Base-by-base conservation (phyloP, 2,888 invertebrate species). In the Elysia crispata region DNA sequence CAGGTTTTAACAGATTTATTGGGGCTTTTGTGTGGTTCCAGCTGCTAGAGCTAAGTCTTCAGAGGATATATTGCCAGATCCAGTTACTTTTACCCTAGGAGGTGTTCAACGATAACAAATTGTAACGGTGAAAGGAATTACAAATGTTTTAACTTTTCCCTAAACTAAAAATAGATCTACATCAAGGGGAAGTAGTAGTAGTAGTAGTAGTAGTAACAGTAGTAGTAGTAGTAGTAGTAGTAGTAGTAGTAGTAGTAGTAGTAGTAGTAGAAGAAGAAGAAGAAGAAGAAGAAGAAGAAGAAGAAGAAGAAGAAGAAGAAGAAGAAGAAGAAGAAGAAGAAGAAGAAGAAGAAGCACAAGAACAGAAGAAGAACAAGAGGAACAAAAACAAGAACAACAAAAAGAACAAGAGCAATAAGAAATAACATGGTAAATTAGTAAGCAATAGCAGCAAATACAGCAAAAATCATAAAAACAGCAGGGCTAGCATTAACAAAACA, bases 271-370 rank as follows among this genome's bases (percentile, higher is more conserved):
- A 1, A 66, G 66, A 1, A 66, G 66, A 60, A 60, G 15, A 60
- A 60, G 60, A 60, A 60, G 60, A 60, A 60, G 60, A 60, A 60
- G 60, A 60, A 60, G 60, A 60, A 60, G 60, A 62, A 28, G 62
- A 30, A 60, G 28, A 23, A 33, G 62, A 30, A 33, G 57, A 62
- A 60, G 28, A 23, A 20, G 23, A 28, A 41, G 49, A n/a, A 50
- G 49, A 33, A 31, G 73, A 23, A 50, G 23, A 50, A n/a, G 31
- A 31, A 28, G 25, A 41, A 60, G 60, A 60, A 60, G 11, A 60
- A 60, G 60, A 60, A 41, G 41, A 41, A 11, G 11, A 11, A 41
- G 41, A 41, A 11, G 41, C 41, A 41, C 41, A 41, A 11, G 11
- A 6, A 41, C 5, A 41, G 41, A 41, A 6, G 11, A 11, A 41